Base-by-base conservation (phyloP, 2,888 invertebrate species). In the Aleiodes testaceus region DNA sequence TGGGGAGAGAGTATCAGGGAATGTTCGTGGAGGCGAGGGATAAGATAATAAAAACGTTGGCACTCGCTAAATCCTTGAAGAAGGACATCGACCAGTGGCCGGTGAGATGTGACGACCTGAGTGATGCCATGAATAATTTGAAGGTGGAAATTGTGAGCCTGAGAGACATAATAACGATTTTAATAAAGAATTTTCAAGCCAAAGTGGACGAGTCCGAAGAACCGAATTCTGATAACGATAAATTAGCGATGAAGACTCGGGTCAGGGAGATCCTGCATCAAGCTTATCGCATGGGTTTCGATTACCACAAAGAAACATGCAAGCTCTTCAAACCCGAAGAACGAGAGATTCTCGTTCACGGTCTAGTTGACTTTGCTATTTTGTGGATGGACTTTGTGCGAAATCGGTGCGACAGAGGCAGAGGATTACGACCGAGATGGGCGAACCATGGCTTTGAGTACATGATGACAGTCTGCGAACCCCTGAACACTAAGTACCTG, bases 321-420 rank as follows among this genome's bases (percentile, higher is more conserved):
- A 91, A 93, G 16, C 89, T 93, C 72, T 91, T 92, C 45, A 87
- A 22, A 80, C 82, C 72, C 26, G 83, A 80, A 75, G 88, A 85
- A 79, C 82, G 90, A 80, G 79, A 81, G 11, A 84, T 88, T 75
- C 84, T 94, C 36, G 90, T 92, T 0, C 82, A 89, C 42, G 91
- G 91, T 71, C 89, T 94, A 79, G 90, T 94, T 4, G 88, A 89
- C 45, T 94, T 95, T 85, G 93, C 94, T 9, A 90, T 91, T 79
- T 91, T 94, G 84, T 97, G 97, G 97, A 97, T 97, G 95, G 90
- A 91, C 70, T 97, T 97, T 86, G 96, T 96, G 1, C 91, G 92
- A 76, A 92, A 93, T 81, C 90, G 94, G 14, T 97, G 96, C 84
- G 97, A 97, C 82, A 88, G 93, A 0, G 95, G 95, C 0, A 89